Evolutionary conservation across 2,113 vertebrate genomes (phyloP), one percentile per base, ranked within the genome.

Genomic region (Anseranas semipalmata): DNA sequence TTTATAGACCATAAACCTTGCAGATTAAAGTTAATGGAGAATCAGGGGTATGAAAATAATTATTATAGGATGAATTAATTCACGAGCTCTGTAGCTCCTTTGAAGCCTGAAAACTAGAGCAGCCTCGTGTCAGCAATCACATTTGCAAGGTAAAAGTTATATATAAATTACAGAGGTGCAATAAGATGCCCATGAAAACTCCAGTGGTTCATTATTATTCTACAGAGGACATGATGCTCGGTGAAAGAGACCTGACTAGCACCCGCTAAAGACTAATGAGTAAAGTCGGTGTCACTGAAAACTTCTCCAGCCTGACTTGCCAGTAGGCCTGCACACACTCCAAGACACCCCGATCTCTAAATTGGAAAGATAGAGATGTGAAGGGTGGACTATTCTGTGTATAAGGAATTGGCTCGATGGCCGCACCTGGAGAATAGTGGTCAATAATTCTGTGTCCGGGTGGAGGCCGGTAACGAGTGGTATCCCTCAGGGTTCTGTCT

Each of bases 21-120:
- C 18, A 96, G 32, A 78, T 74, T 89, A 90, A 86, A 89, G 10
- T 56, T 80, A 91, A 83, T 73, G 35, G 35, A 66, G 46, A 95
- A 87, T 41, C 41, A 73, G 12, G 28, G 15, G 10, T 33, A 81
- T 32, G 39, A 71, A 93, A 82, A 90, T 71, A 74, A 93, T 63
- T 52, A 63, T 3, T 11, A 46, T n/a, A 77, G 24, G 24, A 71
- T 91, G 21, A 96, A 94, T 91, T 92, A 77, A 56, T 85, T 71
- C 39, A 43, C 5, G 3, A 91, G 46, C 28, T 76, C 63, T 85
- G 8, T 50, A 80, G 32, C 55, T 95, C 71, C 53, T 45, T 21
- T 82, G 75, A 94, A 83, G 41, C 50, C 85, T 73, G 52, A 73
- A 87, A 95, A 30, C 11, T 33, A 76, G 52, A 89, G 22, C 43